Percentiles rank a stretch among this genome's conserved stretches.
These are phyloP conservation scores for Gephyroberyx darwinii DNA, from an alignment of 2,797 vertebrate species.

Conservation along the genomic window DNA sequence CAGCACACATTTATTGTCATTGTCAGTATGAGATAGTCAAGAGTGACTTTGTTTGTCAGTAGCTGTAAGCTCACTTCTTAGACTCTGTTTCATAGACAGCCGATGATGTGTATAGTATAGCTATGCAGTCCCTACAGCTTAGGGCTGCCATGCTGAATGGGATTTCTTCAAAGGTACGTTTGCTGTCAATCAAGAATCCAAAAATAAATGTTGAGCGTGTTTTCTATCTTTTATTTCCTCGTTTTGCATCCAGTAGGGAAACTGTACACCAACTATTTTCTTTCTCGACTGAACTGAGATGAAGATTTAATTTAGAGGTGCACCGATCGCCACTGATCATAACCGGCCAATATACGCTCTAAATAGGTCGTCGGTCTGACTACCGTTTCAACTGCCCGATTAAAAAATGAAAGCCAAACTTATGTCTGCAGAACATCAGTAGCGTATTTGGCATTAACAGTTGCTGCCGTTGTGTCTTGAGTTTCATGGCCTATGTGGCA, in stretches of 20 bases:
- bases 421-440: too few species aligned
- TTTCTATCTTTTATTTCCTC: conserved; percentile 23
- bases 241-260: conserved; percentile 21
- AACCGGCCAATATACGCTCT: too few species aligned
- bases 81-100: conserved; percentile 57
- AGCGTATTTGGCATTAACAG: too few species aligned
- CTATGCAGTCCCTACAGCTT: conserved; percentile 35
- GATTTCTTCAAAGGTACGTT: conserved; percentile 42
- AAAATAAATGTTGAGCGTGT: conserved; percentile 45
- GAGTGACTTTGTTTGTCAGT: conserved; percentile 37
- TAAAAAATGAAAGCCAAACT: too few species aligned
- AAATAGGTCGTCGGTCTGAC: too few species aligned
- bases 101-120: conserved; percentile 63
- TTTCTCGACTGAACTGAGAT: not conserved
- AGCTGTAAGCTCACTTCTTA: conserved; percentile 44
- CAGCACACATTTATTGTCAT: conserved; percentile 27
- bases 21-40: conserved; percentile 35
- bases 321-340: too few species aligned
- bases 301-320: too few species aligned
- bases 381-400: too few species aligned
- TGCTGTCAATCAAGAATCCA: conserved; percentile 17
- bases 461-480: too few species aligned
- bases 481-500: too few species aligned
- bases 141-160: conserved; percentile 36
- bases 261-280: not conserved